A percentile compares a stretch with the other conserved stretches of the same genome.
Evolutionary conservation across 1,140 invertebrate genomes (phyloP).

Genomic region (Atopsyche davidsoni): DNA sequence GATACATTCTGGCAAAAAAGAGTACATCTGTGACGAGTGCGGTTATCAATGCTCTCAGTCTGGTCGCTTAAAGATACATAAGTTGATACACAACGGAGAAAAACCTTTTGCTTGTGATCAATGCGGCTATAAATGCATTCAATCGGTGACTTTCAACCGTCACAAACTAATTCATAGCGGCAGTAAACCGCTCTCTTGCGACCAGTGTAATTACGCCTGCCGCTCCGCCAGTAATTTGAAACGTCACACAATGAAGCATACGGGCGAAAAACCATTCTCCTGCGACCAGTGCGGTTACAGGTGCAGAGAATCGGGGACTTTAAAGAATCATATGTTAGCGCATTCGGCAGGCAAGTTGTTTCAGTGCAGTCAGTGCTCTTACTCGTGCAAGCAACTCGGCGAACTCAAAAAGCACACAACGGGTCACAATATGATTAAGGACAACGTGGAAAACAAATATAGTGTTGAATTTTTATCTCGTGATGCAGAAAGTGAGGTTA

Average conservation of each 20-base stretch:
- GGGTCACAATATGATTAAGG: too few species aligned
- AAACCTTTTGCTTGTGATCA: constrained; percentile 34
- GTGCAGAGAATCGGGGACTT: too few species aligned
- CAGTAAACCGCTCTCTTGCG: not conserved
- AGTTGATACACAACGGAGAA: constrained; percentile 33
- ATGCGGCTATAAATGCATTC: too few species aligned
- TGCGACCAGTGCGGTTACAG: constrained; percentile 4
- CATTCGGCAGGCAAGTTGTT: too few species aligned
- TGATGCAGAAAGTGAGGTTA: too few species aligned
- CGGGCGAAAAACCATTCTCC: constrained; percentile 3
- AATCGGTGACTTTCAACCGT: too few species aligned
- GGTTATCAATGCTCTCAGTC: not conserved
- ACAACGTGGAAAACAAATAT: too few species aligned
- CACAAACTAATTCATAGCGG: not conserved
- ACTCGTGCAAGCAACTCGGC: too few species aligned
- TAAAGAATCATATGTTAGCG: too few species aligned
- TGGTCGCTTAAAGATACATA: constrained; percentile 24
- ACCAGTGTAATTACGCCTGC: not conserved
- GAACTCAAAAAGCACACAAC: too few species aligned
- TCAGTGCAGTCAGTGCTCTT: too few species aligned
- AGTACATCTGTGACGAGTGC: not conserved
- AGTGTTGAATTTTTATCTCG: too few species aligned
- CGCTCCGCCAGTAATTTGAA: not conserved
- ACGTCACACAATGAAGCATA: not conserved
- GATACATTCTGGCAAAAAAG: constrained; percentile 1